Percentiles rank a stretch among this genome's conserved stretches.
These are phyloP conservation scores for Acanthurus lineatus DNA, from an alignment of 2,797 vertebrate species.

Conservation along the genomic window DNA sequence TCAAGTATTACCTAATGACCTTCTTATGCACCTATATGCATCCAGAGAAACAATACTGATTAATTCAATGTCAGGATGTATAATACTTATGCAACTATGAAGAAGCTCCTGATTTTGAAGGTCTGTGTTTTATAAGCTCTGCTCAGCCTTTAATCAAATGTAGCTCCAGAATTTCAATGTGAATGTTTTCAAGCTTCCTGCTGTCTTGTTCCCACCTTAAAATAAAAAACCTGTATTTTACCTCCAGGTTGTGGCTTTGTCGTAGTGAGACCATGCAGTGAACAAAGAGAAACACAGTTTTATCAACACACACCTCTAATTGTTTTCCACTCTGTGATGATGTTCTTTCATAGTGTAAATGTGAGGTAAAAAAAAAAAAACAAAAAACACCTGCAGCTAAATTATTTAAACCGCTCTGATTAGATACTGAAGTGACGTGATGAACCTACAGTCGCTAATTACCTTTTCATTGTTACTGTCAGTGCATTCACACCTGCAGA, in stretches of 20 bases:
- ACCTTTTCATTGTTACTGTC: neutral
- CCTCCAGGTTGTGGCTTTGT: constrained; percentile 31
- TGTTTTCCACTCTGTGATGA: neutral
- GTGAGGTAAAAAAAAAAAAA: neutral
- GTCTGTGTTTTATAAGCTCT: constrained; percentile 34
- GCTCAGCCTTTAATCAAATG: constrained; percentile 18
- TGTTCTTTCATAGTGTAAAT: neutral
- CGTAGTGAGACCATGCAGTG: neutral
- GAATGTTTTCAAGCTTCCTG: constrained; percentile 34
- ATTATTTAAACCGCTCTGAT: neutral
- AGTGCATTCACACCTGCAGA: constrained; percentile 17
- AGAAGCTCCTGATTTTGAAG: neutral
- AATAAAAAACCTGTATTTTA: constrained; percentile 24
- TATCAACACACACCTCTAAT: constrained; percentile 5
- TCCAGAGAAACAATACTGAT: constrained; percentile 5
- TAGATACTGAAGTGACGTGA: constrained; percentile 1
- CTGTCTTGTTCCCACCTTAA: constrained; percentile 25
- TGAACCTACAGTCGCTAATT: constrained; percentile 7
- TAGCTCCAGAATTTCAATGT: constrained; percentile 14
- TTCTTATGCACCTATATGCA: constrained; percentile 17
- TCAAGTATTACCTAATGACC: neutral
- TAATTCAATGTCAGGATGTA: neutral
- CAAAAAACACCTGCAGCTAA: neutral
- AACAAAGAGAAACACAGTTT: constrained; percentile 4
- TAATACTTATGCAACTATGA: constrained; percentile 4